A percentile compares a stretch with the other conserved stretches of the same genome.
Evolutionary conservation across 2,797 vertebrate genomes (phyloP).

Genomic region (Streptopelia turtur): DNA sequence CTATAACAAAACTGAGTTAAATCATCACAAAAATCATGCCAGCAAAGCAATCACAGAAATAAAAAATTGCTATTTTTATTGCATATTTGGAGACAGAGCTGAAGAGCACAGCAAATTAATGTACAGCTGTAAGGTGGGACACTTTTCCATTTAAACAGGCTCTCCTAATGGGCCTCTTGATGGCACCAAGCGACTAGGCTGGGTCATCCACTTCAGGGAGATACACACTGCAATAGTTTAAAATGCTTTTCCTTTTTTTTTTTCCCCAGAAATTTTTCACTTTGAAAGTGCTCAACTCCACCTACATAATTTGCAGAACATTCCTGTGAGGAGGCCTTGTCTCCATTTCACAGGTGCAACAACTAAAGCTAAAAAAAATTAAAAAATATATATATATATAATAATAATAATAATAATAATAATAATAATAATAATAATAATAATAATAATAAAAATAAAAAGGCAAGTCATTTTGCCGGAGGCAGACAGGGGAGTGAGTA

Average conservation of each 20-base stretch:
- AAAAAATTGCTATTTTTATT: not conserved
- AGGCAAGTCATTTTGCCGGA: not conserved
- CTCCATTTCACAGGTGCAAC: constrained; percentile 50
- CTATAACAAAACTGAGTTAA: not conserved
- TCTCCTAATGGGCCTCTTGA: not conserved
- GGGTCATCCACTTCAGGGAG: not conserved
- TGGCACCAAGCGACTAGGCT: not conserved
- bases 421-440: too few relatives aligned
- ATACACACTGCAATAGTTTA: not conserved
- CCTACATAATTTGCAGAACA: not conserved
- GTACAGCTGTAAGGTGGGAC: not conserved
- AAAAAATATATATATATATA: too few relatives aligned
- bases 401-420: too few relatives aligned
- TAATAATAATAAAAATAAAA: not conserved
- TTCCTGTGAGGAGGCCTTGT: not conserved
- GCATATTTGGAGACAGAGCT: not conserved
- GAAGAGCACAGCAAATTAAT: not conserved
- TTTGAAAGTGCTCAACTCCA: constrained; percentile 15
- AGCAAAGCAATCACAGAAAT: not conserved
- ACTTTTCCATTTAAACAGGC: not conserved
- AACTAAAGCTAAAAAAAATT: not conserved
- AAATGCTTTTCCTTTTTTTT: not conserved
- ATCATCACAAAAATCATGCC: not conserved
- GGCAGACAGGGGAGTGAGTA: not conserved
- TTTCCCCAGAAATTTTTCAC: not conserved